Percentiles rank a stretch among this genome's conserved stretches.
Evolutionary conservation across 37 sponge, comb jelly and placozoan genomes (phyloP).

Genomic region (Axinella damicornis): DNA sequence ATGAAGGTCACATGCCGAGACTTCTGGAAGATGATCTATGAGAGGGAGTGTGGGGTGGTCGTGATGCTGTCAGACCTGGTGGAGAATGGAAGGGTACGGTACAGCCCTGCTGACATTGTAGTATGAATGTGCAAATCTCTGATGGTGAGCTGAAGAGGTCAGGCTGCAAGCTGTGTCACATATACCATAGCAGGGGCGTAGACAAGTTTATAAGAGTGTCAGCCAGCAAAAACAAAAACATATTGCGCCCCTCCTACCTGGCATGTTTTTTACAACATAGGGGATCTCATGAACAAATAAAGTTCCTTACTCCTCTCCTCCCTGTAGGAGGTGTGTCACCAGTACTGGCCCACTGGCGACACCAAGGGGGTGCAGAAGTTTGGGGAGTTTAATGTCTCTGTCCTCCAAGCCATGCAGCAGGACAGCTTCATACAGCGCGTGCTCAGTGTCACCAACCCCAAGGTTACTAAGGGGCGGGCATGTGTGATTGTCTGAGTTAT

Average conservation of each 20-base stretch:
- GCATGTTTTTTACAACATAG: too few relatives aligned
- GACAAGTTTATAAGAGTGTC: too few relatives aligned
- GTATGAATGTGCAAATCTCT: too few relatives aligned
- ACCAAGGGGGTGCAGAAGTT: constrained; percentile 9
- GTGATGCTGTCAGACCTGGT: constrained; percentile 50
- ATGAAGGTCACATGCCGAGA: constrained; percentile 35
- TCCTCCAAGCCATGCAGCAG: constrained; percentile 4
- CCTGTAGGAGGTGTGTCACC: constrained; percentile 43
- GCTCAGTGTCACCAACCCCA: constrained; percentile 16
- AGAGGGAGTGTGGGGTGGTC: constrained; percentile 56
- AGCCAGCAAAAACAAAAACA: too few relatives aligned
- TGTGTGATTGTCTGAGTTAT: too few relatives aligned
- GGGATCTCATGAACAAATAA: too few relatives aligned
- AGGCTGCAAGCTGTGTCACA: too few relatives aligned
- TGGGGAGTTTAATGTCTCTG: constrained; percentile 23
- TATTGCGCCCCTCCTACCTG: too few relatives aligned
- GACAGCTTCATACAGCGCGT: constrained; percentile 29
- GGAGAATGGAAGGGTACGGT: constrained; percentile 22
- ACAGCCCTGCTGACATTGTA: too few relatives aligned
- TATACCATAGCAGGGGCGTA: too few relatives aligned
- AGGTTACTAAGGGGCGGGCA: background rate
- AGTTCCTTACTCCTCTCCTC: too few relatives aligned
- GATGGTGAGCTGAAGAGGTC: too few relatives aligned
- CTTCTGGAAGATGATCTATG: constrained; percentile 74
- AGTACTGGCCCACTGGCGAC: constrained; percentile 46